Evolutionary conservation across 2,797 vertebrate species (phyloP).

Genomic region (Crocodylus rhombifer): DNA sequence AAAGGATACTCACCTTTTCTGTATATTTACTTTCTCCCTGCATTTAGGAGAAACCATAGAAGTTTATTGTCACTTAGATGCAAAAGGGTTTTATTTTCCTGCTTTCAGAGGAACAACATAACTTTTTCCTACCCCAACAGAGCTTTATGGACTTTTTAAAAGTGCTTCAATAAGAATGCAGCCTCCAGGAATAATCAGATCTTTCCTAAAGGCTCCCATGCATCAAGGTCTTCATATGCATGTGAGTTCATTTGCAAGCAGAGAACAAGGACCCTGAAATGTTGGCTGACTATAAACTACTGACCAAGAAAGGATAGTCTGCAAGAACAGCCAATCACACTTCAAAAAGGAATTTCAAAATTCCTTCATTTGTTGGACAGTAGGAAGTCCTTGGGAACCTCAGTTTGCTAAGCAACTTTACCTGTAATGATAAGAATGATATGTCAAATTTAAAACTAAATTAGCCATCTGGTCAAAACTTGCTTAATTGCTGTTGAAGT

Average conservation of each 20-base stretch:
- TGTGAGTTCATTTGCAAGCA: fast-evolving
- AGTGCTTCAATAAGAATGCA: background rate
- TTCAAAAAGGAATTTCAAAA: background rate
- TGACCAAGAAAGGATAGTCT: background rate
- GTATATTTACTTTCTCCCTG: background rate
- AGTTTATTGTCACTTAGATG: background rate
- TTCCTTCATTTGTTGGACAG: background rate
- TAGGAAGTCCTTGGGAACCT: background rate
- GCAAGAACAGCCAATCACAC: background rate
- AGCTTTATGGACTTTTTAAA: background rate
- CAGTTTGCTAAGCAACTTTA: background rate
- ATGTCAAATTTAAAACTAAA: conserved; percentile 1
- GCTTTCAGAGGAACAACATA: background rate
- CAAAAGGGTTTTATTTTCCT: background rate
- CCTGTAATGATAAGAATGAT: background rate
- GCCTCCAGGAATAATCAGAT: background rate
- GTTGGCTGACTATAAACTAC: background rate
- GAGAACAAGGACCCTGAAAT: background rate
- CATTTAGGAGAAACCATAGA: background rate
- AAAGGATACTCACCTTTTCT: background rate
- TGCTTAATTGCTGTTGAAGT: background rate
- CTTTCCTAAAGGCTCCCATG: background rate
- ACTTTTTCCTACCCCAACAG: background rate
- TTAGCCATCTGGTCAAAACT: background rate
- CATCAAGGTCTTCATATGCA: background rate